A percentile compares a stretch with the other conserved stretches of the same genome.
phyloP scores from a whole-genome alignment of 2,113 vertebrate genomes.

The Propithecus coquereli region DNA sequence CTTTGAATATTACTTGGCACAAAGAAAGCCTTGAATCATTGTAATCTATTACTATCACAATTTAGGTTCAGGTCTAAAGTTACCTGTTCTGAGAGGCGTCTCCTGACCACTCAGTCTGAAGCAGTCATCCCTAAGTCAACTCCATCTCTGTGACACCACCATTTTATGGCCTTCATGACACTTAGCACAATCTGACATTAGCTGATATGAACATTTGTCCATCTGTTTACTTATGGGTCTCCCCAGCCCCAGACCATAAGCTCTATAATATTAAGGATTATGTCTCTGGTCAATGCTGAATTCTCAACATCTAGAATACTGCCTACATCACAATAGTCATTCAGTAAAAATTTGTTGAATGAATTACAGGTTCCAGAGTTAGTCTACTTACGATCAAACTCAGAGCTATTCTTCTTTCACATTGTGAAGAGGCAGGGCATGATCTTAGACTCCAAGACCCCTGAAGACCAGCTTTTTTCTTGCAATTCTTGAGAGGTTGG shows the following conservation, averaged over 20 bases:
- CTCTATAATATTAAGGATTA: not conserved
- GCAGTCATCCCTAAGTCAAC: not conserved
- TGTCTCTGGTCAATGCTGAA: not conserved
- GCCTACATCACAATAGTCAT: not conserved
- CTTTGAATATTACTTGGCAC: not conserved
- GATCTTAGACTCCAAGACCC: not conserved
- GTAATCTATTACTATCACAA: not conserved
- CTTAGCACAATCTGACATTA: not conserved
- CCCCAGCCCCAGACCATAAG: not conserved
- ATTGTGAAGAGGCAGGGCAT: not conserved
- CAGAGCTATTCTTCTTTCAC: not conserved
- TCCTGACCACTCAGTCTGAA: not conserved
- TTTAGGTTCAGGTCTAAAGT: not conserved
- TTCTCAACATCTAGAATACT: not conserved
- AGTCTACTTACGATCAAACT: not conserved
- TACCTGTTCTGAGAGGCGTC: not conserved
- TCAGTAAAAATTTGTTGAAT: not conserved
- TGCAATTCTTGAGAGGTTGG: not conserved
- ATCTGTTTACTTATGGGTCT: not conserved
- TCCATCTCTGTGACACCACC: not conserved
- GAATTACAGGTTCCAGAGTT: not conserved
- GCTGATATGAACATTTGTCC: not conserved
- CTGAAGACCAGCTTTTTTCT: not conserved
- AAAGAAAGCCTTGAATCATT: not conserved
- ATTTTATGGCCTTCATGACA: not conserved